Evolutionary conservation across 2,797 vertebrate genomes (phyloP).

Genomic region (Dendrocincla fuliginosa): DNA sequence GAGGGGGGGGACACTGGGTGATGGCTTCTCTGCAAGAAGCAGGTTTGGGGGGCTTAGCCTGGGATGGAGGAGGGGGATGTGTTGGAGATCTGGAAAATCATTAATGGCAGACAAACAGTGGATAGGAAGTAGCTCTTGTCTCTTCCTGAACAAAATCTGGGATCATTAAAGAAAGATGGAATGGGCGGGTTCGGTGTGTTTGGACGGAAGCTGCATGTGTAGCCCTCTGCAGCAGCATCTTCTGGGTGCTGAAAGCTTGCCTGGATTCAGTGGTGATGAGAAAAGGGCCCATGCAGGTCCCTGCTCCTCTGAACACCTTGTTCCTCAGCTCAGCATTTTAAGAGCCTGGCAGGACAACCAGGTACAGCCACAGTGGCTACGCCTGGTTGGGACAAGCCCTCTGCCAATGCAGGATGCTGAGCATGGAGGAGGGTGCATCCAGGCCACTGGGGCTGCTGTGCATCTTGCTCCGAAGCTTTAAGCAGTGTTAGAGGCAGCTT

Average conservation of each 20-base stretch:
- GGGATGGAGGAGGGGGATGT: not conserved
- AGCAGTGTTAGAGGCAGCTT: not conserved
- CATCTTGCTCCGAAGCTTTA: not conserved
- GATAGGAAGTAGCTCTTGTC: not conserved
- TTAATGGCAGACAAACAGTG: not conserved
- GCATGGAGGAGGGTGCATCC: not conserved
- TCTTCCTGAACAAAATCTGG: not conserved
- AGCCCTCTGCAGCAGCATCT: not conserved
- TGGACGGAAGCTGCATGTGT: not conserved
- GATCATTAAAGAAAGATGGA: rapidly evolving
- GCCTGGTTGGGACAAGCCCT: not conserved
- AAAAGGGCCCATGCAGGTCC: rapidly evolving
- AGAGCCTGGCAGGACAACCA: rapidly evolving
- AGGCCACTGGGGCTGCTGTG: rapidly evolving
- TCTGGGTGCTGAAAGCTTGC: not conserved
- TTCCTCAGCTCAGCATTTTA: not conserved
- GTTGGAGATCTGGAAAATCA: not conserved
- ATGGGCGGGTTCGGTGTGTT: not conserved
- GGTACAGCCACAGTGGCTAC: not conserved
- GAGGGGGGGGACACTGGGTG: rapidly evolving
- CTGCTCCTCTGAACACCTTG: not conserved
- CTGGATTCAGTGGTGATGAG: not conserved
- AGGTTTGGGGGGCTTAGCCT: not conserved
- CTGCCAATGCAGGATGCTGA: not conserved
- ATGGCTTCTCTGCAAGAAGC: not conserved